Percentiles rank a stretch among this genome's conserved stretches.
Conservation (phyloP, 2,797 vertebrate species). For the Aselliscus stoliczkanus region DNA sequence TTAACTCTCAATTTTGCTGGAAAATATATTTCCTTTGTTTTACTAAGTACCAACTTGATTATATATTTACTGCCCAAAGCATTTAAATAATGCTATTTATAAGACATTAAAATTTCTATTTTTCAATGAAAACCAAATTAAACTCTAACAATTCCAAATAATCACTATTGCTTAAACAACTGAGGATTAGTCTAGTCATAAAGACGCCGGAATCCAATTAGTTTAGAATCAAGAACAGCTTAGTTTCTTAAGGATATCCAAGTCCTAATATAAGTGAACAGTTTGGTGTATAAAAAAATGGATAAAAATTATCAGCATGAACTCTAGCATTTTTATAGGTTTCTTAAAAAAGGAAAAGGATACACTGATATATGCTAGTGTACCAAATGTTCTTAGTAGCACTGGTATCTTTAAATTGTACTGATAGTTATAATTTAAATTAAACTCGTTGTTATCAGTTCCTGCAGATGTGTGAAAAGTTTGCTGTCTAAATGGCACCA, state of each 20-base stretch:
- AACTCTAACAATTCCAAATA: not conserved
- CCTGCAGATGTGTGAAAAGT: conserved; percentile 22
- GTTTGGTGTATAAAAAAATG: not conserved
- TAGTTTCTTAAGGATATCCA: not conserved
- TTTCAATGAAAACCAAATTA: not conserved
- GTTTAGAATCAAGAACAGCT: not conserved
- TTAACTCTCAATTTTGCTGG: not conserved
- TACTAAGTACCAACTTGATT: not conserved
- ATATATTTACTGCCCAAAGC: not conserved
- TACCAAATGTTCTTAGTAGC: not conserved
- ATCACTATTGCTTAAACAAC: not conserved
- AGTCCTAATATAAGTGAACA: not conserved
- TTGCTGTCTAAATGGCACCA: conserved; percentile 47
- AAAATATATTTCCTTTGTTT: not conserved
- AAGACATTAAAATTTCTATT: not conserved
- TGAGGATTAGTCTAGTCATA: not conserved
- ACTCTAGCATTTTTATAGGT: not conserved
- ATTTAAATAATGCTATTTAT: not conserved
- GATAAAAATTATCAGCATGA: not conserved
- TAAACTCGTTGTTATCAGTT: conserved; percentile 38
- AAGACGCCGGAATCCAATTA: not conserved
- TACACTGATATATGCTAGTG: not conserved
- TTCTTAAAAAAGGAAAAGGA: not conserved
- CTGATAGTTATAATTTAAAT: conserved; percentile 51
- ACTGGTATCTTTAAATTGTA: conserved; percentile 24